A percentile compares a stretch with the other conserved stretches of the same genome.
phyloP scores from a whole-genome alignment of 2,888 invertebrate genomes.

The Ennomos erosarius region DNA sequence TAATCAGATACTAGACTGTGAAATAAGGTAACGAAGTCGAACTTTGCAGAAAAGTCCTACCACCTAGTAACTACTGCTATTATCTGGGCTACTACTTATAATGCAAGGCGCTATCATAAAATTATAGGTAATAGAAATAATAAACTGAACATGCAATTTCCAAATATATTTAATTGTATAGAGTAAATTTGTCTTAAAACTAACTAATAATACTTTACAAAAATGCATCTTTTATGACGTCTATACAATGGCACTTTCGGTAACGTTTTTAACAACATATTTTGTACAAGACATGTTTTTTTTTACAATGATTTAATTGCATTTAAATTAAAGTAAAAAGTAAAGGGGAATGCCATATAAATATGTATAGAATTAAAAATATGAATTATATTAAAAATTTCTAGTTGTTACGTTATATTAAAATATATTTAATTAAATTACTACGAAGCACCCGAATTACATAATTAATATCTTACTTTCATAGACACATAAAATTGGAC shows the following conservation, averaged over 20 bases:
- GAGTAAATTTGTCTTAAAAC: slow-evolving; percentile 22
- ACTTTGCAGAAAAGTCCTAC: no score
- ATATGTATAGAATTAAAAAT: not conserved
- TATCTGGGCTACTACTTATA: no score
- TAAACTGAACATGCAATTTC: not conserved
- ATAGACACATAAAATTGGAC: not conserved
- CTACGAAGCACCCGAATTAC: slow-evolving; percentile 14
- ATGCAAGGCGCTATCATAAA: no score
- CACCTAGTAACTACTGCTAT: no score
- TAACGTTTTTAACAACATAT: slow-evolving; percentile 22
- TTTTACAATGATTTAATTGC: no score
- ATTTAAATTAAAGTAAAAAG: not conserved
- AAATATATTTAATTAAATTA: slow-evolving; percentile 8
- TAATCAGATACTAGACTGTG: no score
- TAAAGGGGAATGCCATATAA: slow-evolving; percentile 10
- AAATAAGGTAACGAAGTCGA: no score
- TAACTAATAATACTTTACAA: slow-evolving; percentile 36
- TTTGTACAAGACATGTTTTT: not conserved
- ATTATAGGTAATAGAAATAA: no score
- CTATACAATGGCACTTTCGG: slow-evolving; percentile 29
- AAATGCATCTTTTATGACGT: slow-evolving; percentile 31
- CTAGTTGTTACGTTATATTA: not conserved
- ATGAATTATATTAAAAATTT: not conserved
- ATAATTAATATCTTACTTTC: slow-evolving; percentile 6
- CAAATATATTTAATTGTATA: slow-evolving; percentile 22